Conservation (phyloP, 2,888 invertebrate genomes). For the Mechanitis messenoides region DNA sequence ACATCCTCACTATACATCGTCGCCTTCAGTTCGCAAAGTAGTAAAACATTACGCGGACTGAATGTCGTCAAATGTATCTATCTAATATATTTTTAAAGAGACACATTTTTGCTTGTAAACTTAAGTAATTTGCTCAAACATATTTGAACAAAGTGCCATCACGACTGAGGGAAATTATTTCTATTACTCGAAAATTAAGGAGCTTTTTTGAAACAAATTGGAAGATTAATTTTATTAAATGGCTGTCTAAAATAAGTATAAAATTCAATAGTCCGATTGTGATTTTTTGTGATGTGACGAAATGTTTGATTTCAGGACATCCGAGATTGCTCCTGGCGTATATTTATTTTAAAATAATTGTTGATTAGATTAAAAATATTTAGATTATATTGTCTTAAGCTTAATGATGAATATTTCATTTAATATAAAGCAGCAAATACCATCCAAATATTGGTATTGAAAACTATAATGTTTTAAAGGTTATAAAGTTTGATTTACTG, state of each 20-base stretch:
- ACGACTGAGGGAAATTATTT: conserved; percentile 39
- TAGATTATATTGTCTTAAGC: conserved; percentile 21
- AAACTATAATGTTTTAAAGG: too few species aligned
- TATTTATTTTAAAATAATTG: too few species aligned
- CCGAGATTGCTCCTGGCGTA: too few species aligned
- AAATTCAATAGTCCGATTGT: background rate
- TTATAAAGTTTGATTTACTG: too few species aligned
- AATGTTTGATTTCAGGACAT: too few species aligned
- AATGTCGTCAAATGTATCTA: background rate
- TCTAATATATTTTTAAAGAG: conserved; percentile 14
- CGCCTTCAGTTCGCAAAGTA: conserved; percentile 11
- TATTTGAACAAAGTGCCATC: conserved; percentile 35
- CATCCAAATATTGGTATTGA: too few species aligned
- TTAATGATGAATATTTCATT: too few species aligned
- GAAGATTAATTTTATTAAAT: conserved; percentile 11
- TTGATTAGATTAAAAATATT: too few species aligned
- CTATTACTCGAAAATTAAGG: conserved; percentile 37
- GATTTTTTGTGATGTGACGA: background rate
- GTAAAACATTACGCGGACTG: background rate
- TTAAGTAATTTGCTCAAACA: conserved; percentile 35
- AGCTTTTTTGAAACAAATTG: conserved; percentile 25
- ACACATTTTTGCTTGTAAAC: conserved; percentile 11
- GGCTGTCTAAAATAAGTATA: background rate
- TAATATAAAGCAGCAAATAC: too few species aligned
- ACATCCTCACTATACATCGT: conserved; percentile 18